Evolutionary conservation across 2,888 invertebrate genomes (phyloP).

Genomic region (Agonopterix alstromeriana): DNA sequence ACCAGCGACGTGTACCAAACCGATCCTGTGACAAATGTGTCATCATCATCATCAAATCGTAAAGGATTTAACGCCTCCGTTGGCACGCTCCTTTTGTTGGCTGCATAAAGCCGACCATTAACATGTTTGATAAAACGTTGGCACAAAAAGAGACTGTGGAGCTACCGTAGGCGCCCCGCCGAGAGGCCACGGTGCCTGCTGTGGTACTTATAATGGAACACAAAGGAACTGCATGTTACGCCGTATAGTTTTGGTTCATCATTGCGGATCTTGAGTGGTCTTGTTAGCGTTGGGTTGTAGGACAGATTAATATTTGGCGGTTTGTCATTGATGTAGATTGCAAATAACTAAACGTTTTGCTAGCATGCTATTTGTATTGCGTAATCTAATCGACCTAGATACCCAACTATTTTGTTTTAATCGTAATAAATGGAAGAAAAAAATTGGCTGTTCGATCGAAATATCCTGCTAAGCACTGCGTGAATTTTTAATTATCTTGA

Average conservation of each 20-base stretch:
- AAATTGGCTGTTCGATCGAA: no score
- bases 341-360: no score
- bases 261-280: slow-evolving; percentile 28
- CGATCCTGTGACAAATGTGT: slow-evolving; percentile 64
- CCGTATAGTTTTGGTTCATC: slow-evolving; percentile 43
- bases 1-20: slow-evolving; percentile 24
- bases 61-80: slow-evolving; percentile 77
- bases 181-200: slow-evolving; percentile 60
- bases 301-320: not conserved
- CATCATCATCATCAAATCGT: slow-evolving; percentile 70
- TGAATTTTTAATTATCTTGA: no score
- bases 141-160: slow-evolving; percentile 66
- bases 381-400: no score
- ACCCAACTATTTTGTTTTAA: no score
- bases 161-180: slow-evolving; percentile 69
- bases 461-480: no score
- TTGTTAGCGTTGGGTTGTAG: slow-evolving; percentile 33
- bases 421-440: no score
- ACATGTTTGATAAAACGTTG: slow-evolving; percentile 74
- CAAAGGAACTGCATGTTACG: slow-evolving; percentile 40
- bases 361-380: no score
- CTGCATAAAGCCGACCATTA: slow-evolving; percentile 72
- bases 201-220: slow-evolving; percentile 38
- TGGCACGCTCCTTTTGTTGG: slow-evolving; percentile 75
- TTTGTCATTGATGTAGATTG: no score